These are phyloP conservation scores for Varanus komodoensis DNA, from an alignment of 2,113 vertebrate species.

Conservation along the genomic window DNA sequence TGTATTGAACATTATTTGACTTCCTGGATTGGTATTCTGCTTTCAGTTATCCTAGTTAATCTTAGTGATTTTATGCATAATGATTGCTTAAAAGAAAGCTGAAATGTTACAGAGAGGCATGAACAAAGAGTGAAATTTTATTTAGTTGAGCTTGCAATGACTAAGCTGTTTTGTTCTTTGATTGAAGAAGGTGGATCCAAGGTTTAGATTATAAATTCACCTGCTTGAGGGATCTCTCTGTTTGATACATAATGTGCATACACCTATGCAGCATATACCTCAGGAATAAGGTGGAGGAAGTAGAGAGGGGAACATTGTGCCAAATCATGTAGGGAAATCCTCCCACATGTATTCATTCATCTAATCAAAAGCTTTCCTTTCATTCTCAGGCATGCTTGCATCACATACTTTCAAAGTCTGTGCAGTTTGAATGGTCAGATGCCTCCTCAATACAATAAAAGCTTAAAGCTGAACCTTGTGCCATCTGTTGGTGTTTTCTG, in stretches of 20 bases:
- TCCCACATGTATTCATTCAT: not conserved
- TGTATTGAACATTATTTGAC: not conserved
- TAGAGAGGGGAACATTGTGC: not conserved
- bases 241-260: not conserved
- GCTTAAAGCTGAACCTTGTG: not conserved
- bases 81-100: not conserved
- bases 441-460: not conserved
- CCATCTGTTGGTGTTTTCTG: not conserved
- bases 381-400: not conserved
- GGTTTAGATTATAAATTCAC: not conserved
- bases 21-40: not conserved
- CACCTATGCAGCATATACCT: not conserved
- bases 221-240: not conserved
- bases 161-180: fast-evolving
- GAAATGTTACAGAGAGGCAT: not conserved
- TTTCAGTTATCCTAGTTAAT: not conserved
- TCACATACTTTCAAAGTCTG: not conserved
- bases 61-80: not conserved
- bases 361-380: not conserved
- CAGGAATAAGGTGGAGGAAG: too few relatives aligned
- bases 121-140: not conserved
- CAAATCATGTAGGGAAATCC: not conserved
- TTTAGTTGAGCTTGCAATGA: not conserved
- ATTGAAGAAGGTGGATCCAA: not conserved
- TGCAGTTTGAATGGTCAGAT: not conserved